Base-by-base conservation (phyloP, 1,140 invertebrate species). In the Hyphantria cunea region DNA sequence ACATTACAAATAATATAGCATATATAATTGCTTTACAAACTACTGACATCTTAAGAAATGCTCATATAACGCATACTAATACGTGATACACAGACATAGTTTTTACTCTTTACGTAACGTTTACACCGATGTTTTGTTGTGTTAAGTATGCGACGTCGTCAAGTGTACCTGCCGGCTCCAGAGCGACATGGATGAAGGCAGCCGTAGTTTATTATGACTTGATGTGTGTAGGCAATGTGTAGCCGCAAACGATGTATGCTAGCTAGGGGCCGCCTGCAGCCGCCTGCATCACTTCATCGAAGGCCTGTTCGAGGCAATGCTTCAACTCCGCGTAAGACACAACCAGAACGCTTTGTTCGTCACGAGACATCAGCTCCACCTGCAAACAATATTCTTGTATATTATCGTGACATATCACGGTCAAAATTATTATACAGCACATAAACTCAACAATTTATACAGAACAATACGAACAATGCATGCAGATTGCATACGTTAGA, bases 311-410 rank as follows among this genome's bases (percentile, higher is more conserved):
- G 79, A 99, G 94, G 91, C 97, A 99, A 79, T 97, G 96, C 90
- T 98, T 98, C 68, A 99, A 92, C 91, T 99, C 98, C 31, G 96
- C 94, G 88, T 98, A 99, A 65, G 96, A 96, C 53, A 99, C 97
- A 60, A 99, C 96, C 59, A 99, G 92, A 53, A 99, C 94, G 90
- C 97, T 99, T 87, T 98, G 97, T 86, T 98, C 98, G 89, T 99
- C 98, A 53, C 98, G 93, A 0, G 98, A 99, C 94, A 98, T 97
- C 63, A 99, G 92, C 90, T 97, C 97, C 77, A 99, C 96, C 95
- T 99, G 79, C 0, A 7, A 10, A 6, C 34, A 55, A 10, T 6
- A 41, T 48, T 3, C 48, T 33, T 39, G 7, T 39, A 39, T 10
- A 39, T 39, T 1, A 39, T 39, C 37, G 37, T 39, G 17, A 5